Evolutionary conservation across 2,797 vertebrate species (phyloP).

Genomic region (Pithecia hirsuta): DNA sequence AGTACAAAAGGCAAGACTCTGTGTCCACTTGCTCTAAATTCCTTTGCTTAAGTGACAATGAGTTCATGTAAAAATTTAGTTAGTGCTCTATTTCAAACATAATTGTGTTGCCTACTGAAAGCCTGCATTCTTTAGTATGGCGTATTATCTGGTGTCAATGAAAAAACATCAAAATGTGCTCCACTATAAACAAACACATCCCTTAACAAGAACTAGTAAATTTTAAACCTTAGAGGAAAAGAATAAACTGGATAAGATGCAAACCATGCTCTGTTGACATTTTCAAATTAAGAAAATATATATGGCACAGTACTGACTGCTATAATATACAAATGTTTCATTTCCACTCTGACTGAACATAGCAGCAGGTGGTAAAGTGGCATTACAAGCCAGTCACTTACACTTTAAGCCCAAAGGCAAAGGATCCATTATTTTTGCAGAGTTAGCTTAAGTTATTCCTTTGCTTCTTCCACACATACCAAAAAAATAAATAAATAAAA

Average conservation of each 20-base stretch:
- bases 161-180: constrained; percentile 48
- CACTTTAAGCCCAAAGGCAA: constrained; percentile 69
- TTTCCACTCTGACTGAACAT: constrained; percentile 36
- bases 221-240: constrained; percentile 43
- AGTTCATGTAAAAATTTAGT: constrained; percentile 48
- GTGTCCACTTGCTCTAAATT: constrained; percentile 20
- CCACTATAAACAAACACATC: not conserved
- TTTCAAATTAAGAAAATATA: constrained; percentile 72
- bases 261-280: constrained; percentile 43
- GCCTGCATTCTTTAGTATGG: not conserved
- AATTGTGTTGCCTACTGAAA: constrained; percentile 26
- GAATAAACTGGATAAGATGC: not conserved
- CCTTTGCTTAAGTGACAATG: not conserved
- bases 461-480: not conserved
- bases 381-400: constrained; percentile 66
- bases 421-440: constrained; percentile 51
- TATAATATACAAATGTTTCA: constrained; percentile 52
- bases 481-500: not conserved
- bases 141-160: not conserved
- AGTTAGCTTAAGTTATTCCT: constrained; percentile 54
- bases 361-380: constrained; percentile 73
- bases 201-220: not conserved
- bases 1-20: not conserved
- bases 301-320: constrained; percentile 28
- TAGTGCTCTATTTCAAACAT: constrained; percentile 29